Evolutionary conservation across 2,797 vertebrate species (phyloP), one percentile per base, ranked within the genome.

Genomic region (Peromyscus eremicus): DNA sequence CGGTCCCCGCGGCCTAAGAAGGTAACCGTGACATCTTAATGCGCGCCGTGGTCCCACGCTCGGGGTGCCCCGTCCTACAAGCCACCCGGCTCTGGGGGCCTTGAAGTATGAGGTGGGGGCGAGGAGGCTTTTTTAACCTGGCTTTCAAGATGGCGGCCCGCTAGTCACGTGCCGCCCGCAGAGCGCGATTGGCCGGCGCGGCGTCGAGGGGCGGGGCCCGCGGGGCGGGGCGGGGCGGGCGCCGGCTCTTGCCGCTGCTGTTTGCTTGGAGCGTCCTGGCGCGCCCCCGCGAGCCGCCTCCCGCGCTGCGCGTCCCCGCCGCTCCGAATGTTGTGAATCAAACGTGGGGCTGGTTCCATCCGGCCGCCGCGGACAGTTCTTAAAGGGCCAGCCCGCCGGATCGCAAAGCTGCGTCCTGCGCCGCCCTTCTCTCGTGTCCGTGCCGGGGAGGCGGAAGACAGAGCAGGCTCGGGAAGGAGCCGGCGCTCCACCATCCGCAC

Each of bases 301-400:
- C 96, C 81, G 81, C 25, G 7, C 80, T 92, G 97, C 97, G 97
- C 97, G 97, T 71, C 93, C 91, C 87, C 95, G 95, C 77, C 57
- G 93, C 94, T 93, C 55, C 98, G 97, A 99, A 98, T 99, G 99
- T 98, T 98, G 98, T 98, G 98, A 98, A 98, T 98, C 98, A 97
- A 98, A 98, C 94, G 97, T 98, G 96, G 96, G 97, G 97, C 97
- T 98, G 97, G 97, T 98, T 97, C 85, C 97, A 88, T 98, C 96
- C 96, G 89, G 95, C 92, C 91, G 97, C 94, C 96, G 96, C 96
- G 98, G 98, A 93, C 98, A 96, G 97, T 93, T 98, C 98, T 98
- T 98, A 98, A 98, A 98, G 98, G 98, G 97, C 92, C 98, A 97
- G 98, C 94, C 96, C 73, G 7, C 95, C 92, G 76, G 96, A 94